Conservation (phyloP, 2,888 invertebrate genomes). For the Drosophila mimetica region DNA sequence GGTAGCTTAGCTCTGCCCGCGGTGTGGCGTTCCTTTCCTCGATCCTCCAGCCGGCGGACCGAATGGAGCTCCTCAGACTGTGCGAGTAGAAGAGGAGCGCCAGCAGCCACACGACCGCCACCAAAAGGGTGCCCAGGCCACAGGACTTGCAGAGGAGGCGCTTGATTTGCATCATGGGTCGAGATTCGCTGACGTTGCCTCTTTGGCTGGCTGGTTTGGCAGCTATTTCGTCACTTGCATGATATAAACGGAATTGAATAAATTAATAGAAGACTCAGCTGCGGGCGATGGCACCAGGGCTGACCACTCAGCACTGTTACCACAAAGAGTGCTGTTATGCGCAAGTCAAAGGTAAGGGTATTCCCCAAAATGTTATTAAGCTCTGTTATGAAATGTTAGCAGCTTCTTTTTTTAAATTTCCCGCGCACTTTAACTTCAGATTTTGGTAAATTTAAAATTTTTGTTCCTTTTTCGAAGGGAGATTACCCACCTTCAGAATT, state of each 20-base stretch:
- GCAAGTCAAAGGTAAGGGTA: background rate
- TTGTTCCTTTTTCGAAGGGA: no score
- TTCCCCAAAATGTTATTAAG: background rate
- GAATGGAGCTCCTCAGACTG: slow-evolving; percentile 60
- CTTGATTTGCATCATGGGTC: slow-evolving; percentile 75
- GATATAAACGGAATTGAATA: slow-evolving; percentile 48
- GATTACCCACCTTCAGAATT: no score
- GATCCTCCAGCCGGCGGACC: slow-evolving; percentile 67
- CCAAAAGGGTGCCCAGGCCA: slow-evolving; percentile 58
- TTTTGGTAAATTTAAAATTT: no score
- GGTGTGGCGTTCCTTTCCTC: slow-evolving; percentile 29
- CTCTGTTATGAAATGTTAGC: no score
- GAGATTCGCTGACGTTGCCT: slow-evolving; percentile 46
- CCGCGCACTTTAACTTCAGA: no score
- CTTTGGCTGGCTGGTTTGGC: background rate
- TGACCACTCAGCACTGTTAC: no score
- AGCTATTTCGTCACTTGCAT: slow-evolving; percentile 49
- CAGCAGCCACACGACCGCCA: slow-evolving; percentile 62
- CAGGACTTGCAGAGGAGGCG: slow-evolving; percentile 75
- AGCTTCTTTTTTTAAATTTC: no score
- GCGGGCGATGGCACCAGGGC: background rate
- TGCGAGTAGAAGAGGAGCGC: slow-evolving; percentile 67
- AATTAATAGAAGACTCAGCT: slow-evolving; percentile 30
- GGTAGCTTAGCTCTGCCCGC: slow-evolving; percentile 52
- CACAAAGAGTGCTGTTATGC: background rate